Percentiles rank a stretch among this genome's conserved stretches.
Conservation (phyloP, 1,140 invertebrate genomes). For the Portunus trituberculatus region DNA sequence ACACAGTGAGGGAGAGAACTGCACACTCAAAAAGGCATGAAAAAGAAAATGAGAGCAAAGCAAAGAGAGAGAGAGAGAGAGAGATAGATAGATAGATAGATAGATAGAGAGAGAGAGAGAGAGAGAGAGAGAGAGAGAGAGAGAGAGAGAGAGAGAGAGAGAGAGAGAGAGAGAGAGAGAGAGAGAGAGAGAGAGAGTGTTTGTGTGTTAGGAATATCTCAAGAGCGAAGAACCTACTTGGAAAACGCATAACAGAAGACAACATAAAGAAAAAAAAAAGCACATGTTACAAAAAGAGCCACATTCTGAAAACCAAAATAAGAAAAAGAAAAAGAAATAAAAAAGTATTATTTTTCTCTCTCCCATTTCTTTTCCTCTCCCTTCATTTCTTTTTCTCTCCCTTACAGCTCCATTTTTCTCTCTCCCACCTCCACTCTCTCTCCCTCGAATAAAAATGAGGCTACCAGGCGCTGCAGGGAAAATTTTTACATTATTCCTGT, state of each 20-base stretch:
- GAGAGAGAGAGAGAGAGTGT: conserved; percentile 42
- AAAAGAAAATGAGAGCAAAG: not conserved
- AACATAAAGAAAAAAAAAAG: not conserved
- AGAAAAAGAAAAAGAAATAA: too few species aligned
- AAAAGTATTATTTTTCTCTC: too few species aligned
- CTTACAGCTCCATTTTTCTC: too few species aligned
- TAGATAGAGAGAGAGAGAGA: conserved; percentile 45
- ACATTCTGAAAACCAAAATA: too few species aligned
- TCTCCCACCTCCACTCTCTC: too few species aligned
- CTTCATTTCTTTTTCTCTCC: too few species aligned
- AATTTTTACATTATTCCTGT: too few species aligned
- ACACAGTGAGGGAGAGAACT: too few species aligned
- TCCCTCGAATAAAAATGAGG: too few species aligned
- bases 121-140: conserved; percentile 35
- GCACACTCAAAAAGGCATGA: not conserved
- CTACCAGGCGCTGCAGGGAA: too few species aligned
- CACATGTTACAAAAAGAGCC: too few species aligned
- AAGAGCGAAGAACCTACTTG: not conserved
- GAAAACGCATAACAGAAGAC: not conserved
- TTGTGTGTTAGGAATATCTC: not conserved
- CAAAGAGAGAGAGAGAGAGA: not conserved
- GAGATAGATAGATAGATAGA: not conserved
- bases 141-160: conserved; percentile 45
- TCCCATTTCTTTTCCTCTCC: too few species aligned
- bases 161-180: not conserved